phyloP scores from a whole-genome alignment of 2,888 invertebrate species.

The Oxytorus armatus region DNA sequence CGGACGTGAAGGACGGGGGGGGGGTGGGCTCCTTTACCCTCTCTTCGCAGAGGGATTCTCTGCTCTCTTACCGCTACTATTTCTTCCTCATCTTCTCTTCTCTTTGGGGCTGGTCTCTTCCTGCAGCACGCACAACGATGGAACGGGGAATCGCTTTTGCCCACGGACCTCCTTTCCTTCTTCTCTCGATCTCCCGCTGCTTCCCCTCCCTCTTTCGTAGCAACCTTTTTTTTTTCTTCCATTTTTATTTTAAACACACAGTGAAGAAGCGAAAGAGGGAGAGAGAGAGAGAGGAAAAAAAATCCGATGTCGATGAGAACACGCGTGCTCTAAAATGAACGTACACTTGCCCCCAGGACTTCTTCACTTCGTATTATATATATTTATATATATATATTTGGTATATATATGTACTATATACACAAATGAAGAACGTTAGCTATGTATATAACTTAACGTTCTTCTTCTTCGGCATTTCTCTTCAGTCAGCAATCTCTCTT shows the following conservation, averaged over 20 bases:
- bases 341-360: conserved; percentile 32
- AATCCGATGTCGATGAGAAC: conserved; percentile 48
- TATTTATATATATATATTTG: conserved; percentile 28
- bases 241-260: conserved; percentile 74
- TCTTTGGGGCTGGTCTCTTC: conserved; percentile 62
- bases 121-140: conserved; percentile 70
- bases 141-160: conserved; percentile 60
- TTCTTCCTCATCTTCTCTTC: conserved; percentile 58
- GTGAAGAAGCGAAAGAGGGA: conserved; percentile 21
- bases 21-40: conserved; percentile 61
- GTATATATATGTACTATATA: too few relatives aligned
- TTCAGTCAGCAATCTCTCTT: conserved; percentile 52
- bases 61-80: conserved; percentile 42
- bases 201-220: conserved; percentile 47
- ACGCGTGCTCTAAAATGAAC: conserved; percentile 54
- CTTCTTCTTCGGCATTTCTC: conserved; percentile 41
- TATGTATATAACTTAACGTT: conserved; percentile 35
- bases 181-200: conserved; percentile 71
- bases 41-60: conserved; percentile 54
- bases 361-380: conserved; percentile 11
- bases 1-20: too few relatives aligned
- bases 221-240: conserved; percentile 67
- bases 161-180: conserved; percentile 71
- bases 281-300: conserved; percentile 17
- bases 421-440: conserved; percentile 36